Conservation (phyloP, 2,797 vertebrate genomes). For the Fistularia tabacaria region DNA sequence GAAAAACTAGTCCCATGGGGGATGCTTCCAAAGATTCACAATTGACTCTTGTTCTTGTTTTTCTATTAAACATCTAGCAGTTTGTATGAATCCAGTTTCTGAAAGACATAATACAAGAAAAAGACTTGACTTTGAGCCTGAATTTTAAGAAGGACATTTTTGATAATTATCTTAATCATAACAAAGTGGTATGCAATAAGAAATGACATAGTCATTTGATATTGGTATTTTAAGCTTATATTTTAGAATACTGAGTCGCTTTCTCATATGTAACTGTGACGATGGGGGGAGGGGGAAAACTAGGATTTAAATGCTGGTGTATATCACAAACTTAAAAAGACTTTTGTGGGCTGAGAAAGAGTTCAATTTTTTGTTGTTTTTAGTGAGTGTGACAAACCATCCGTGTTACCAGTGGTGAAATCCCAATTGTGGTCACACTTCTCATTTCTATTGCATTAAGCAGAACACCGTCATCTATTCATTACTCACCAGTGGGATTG, state of each 20-base stretch:
- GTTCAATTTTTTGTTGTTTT: constrained; percentile 45
- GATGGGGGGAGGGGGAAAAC: too few species aligned
- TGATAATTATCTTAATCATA: too few species aligned
- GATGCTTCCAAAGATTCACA: constrained; percentile 60
- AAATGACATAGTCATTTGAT: too few species aligned
- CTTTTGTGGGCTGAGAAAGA: constrained; percentile 31
- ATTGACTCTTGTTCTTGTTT: constrained; percentile 63
- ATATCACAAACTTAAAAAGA: constrained; percentile 53
- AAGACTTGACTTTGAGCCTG: constrained; percentile 7
- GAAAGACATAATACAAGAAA: too few species aligned
- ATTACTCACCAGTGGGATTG: constrained; percentile 48
- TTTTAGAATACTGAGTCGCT: too few species aligned
- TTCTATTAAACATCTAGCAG: constrained; percentile 52
- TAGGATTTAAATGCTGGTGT: constrained; percentile 8
- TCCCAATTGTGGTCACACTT: constrained; percentile 54
- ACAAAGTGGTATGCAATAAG: too few species aligned
- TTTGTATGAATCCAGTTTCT: constrained; percentile 51
- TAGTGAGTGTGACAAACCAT: constrained; percentile 54
- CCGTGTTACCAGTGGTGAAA: constrained; percentile 55
- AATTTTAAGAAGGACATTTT: constrained; percentile 40
- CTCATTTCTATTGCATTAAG: constrained; percentile 53
- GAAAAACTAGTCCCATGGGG: constrained; percentile 49
- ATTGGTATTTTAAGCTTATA: constrained; percentile 14
- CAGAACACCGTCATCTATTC: constrained; percentile 49
- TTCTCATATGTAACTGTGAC: too few species aligned